Conservation (phyloP, 2,797 vertebrate genomes). For the Silurus lanzhouensis region DNA sequence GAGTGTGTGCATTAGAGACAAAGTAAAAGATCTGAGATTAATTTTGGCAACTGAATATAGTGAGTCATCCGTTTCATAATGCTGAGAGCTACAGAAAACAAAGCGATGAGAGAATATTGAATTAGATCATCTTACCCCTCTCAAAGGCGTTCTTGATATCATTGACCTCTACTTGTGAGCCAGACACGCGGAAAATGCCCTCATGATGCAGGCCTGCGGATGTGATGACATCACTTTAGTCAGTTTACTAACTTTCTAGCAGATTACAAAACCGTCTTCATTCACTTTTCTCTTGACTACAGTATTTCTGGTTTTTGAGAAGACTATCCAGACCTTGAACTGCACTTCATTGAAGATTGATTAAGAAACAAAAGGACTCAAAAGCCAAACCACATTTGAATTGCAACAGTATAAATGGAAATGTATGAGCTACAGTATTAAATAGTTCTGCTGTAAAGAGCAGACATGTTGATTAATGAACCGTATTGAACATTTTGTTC, state of each 20-base stretch:
- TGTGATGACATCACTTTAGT: constrained; percentile 36
- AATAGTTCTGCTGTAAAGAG: constrained; percentile 13
- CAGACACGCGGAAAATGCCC: constrained; percentile 96
- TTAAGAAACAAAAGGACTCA: not conserved
- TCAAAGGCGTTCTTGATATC: constrained; percentile 99
- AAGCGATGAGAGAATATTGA: not conserved
- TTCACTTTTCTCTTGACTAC: not conserved
- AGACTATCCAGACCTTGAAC: not conserved
- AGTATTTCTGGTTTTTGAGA: not conserved
- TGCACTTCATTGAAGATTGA: not conserved
- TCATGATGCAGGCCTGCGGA: constrained; percentile 89
- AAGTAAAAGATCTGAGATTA: not conserved
- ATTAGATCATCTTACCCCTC: constrained; percentile 77
- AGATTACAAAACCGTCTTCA: not conserved
- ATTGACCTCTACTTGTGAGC: constrained; percentile 97
- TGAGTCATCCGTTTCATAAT: constrained; percentile 12
- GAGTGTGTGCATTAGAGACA: constrained; percentile 6
- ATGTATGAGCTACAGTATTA: not conserved
- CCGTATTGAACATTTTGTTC: constrained; percentile 29
- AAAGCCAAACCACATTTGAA: constrained; percentile 2
- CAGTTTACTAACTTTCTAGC: too few relatives aligned
- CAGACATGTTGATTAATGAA: constrained; percentile 39
- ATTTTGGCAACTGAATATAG: constrained; percentile 6
- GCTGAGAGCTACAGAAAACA: not conserved
- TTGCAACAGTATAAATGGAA: not conserved